Conservation (phyloP, 92 coral and sea anemone genomes). For the Actinernus sp. region DNA sequence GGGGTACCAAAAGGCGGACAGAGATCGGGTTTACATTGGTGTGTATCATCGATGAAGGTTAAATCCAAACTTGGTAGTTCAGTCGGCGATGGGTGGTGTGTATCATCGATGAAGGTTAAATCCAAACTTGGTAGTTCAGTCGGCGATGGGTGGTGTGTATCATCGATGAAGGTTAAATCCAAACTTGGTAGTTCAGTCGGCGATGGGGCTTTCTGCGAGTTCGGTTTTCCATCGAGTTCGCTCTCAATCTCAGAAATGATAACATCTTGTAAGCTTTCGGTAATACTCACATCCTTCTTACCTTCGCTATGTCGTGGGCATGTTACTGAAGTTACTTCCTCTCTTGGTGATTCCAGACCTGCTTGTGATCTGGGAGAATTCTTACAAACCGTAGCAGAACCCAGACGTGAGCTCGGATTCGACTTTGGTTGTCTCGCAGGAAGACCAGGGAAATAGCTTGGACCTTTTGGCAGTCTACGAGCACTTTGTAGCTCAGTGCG, state of each 20-base stretch:
- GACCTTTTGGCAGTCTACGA: background rate
- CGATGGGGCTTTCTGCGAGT: too few relatives aligned
- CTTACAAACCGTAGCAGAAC: background rate
- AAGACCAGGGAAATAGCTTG: slow-evolving; percentile 7
- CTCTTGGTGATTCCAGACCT: background rate
- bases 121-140: too few relatives aligned
- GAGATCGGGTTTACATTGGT: slow-evolving; percentile 14
- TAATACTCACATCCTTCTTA: background rate
- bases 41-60: too few relatives aligned
- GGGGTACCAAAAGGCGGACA: slow-evolving; percentile 31
- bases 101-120: too few relatives aligned
- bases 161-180: too few relatives aligned
- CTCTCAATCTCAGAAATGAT: slow-evolving; percentile 34
- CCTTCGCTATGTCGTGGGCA: background rate
- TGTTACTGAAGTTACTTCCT: too few relatives aligned
- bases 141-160: too few relatives aligned
- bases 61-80: too few relatives aligned
- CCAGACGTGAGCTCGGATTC: background rate
- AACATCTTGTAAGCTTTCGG: slow-evolving; percentile 9
- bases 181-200: too few relatives aligned
- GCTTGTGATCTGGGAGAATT: too few relatives aligned
- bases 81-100: too few relatives aligned
- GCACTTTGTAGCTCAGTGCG: background rate
- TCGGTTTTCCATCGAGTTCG: slow-evolving; percentile 2
- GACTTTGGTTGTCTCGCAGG: slow-evolving; percentile 1